A percentile compares a stretch with the other conserved stretches of the same genome.
Evolutionary conservation across 2,113 vertebrate genomes (phyloP).

Genomic region (Vulpes vulpes): DNA sequence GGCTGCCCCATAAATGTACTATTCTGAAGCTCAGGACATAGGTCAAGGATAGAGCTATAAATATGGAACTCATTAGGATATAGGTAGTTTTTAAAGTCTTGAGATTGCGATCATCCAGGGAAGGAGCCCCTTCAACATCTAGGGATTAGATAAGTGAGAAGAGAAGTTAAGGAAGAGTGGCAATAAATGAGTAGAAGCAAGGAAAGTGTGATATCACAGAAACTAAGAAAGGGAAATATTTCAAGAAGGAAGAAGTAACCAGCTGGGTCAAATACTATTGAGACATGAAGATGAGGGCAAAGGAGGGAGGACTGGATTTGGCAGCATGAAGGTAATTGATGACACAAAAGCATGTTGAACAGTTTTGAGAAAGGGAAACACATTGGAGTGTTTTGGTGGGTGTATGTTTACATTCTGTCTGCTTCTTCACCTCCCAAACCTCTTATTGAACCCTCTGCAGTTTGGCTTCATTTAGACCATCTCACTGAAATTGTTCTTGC

Average conservation of each 20-base stretch:
- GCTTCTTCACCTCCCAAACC: background rate
- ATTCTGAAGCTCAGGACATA: conserved; percentile 4
- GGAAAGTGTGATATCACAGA: background rate
- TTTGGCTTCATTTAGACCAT: background rate
- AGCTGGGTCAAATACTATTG: background rate
- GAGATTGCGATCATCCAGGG: background rate
- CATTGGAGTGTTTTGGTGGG: background rate
- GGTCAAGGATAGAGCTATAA: background rate
- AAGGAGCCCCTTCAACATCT: background rate
- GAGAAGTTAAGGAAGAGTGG: background rate
- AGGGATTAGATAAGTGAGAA: background rate
- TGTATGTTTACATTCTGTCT: background rate
- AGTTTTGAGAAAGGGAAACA: background rate
- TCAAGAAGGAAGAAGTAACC: background rate
- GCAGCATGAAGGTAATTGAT: background rate
- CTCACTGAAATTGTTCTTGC: background rate
- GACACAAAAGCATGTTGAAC: background rate
- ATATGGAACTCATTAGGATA: background rate
- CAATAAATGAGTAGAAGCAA: background rate
- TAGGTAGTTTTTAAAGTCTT: background rate
- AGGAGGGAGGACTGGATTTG: background rate
- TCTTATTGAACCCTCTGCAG: background rate
- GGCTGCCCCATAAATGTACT: background rate
- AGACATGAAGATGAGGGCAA: background rate
- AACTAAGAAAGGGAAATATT: background rate